Conservation (phyloP, 1,140 invertebrate species). For the Neoseiulus cucumeris region DNA sequence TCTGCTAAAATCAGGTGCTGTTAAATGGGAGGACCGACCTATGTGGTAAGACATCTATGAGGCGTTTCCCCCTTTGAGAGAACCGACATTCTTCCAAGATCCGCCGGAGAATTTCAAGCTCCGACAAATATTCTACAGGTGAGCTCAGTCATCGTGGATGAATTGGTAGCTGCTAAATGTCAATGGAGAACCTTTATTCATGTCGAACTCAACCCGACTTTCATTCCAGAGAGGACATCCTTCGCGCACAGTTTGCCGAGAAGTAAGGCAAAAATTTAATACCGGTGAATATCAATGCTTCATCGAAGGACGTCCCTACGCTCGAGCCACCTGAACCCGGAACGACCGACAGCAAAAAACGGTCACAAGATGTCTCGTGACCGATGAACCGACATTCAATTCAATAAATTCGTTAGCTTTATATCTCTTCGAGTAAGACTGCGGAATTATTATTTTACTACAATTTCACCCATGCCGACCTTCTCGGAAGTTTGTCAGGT, state of each 20-base stretch:
- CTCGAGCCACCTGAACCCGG: too few relatives aligned
- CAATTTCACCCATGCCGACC: too few relatives aligned
- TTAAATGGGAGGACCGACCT: constrained; percentile 53
- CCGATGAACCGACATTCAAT: too few relatives aligned
- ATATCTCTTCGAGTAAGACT: too few relatives aligned
- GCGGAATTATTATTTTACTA: too few relatives aligned
- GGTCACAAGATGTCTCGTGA: too few relatives aligned
- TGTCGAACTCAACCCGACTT: background rate
- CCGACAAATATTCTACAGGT: constrained; percentile 48
- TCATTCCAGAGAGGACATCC: background rate
- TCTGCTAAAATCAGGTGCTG: constrained; percentile 46
- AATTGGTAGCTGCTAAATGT: background rate
- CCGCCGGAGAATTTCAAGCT: constrained; percentile 36
- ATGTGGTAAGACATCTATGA: constrained; percentile 75
- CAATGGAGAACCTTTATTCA: background rate
- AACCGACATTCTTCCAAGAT: constrained; percentile 44
- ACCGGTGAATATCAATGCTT: too few relatives aligned
- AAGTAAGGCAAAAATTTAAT: background rate
- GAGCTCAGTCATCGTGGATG: background rate
- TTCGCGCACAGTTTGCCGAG: background rate
- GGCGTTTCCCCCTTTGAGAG: constrained; percentile 57
- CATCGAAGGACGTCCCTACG: too few relatives aligned
- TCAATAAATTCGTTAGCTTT: too few relatives aligned
- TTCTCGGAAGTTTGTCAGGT: too few relatives aligned
- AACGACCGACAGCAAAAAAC: too few relatives aligned